Evolutionary conservation across 2,113 vertebrate genomes (phyloP), one percentile per base, ranked within the genome.

Genomic region (Herpetotheres cachinnans): DNA sequence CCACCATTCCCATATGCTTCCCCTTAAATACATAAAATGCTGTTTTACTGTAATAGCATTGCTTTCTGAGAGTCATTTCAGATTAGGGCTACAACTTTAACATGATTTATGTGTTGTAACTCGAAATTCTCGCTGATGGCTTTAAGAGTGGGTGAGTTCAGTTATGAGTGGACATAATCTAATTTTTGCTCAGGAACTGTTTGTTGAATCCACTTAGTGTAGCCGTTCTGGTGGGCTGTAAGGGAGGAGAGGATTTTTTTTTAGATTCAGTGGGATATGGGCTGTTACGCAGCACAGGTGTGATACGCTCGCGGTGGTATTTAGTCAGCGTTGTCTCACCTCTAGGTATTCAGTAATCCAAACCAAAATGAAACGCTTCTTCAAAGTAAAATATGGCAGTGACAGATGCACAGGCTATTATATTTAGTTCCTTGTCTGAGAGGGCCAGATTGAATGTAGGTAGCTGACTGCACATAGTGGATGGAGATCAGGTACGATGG

Each of bases 81-180:
- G 66, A 27, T 17, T 6, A 6, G 3, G 6, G 58, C 63, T 34
- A 52, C 46, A n/a, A n/a, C 72, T 65, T 14, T 5, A 44, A 77
- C 9, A 1, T 25, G 40, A 36, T 2, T 25, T 46, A 47, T 1
- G 1, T 4, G 34, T 46, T 1, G 0, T 4, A 25, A 19, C 7
- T 56, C 3, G 1, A 3, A 77, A 10, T 26, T 10, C 76, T 54
- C 46, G 6, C 65, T 21, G 40, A 7, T 13, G 47, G 61, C 66
- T 63, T 40, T 42, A 32, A 16, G 47, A 66, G 62, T 2, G 70
- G 67, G 49, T 8, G 54, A 81, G 26, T 16, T 58, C 30, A 5
- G 63, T 36, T 36, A 44, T 8, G 20, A 70, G 73, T 7, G 71
- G 67, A 36, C 20, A 1, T 1, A 52, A 42, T 6, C 32, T 40